phyloP scores from a whole-genome alignment of 2,113 vertebrate species.

The Peromyscus maniculatus region DNA sequence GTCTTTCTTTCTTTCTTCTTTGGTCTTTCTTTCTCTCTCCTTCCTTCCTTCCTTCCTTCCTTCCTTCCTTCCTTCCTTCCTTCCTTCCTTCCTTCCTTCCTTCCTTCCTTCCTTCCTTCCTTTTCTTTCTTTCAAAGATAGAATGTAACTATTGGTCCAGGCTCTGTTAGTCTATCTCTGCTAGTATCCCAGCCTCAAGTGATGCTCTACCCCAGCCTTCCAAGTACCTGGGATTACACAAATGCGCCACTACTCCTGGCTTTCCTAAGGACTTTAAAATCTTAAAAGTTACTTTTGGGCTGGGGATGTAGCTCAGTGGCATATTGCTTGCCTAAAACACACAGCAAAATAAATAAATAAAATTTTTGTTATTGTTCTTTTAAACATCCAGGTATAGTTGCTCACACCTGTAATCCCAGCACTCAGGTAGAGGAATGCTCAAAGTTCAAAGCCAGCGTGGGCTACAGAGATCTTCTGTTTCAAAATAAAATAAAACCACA shows the following conservation, averaged over 20 bases:
- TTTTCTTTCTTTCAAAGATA: not conserved
- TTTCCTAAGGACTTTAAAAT: not conserved
- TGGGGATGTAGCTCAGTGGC: not conserved
- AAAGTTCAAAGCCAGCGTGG: not conserved
- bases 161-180: not conserved
- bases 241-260: not conserved
- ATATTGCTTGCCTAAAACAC: not conserved
- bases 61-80: too few species aligned
- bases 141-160: not conserved
- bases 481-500: not conserved
- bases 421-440: not conserved
- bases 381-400: not conserved
- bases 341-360: not conserved
- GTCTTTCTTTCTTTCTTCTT: too few species aligned
- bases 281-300: not conserved
- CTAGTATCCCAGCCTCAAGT: not conserved
- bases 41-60: too few species aligned
- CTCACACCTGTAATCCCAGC: not conserved
- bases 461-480: not conserved
- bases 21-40: too few species aligned
- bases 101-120: too few species aligned
- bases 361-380: not conserved
- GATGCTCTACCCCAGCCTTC: not conserved
- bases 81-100: too few species aligned
- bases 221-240: not conserved